Evolutionary conservation across 2,888 invertebrate species (phyloP).

Genomic region (Clanis bilineata): DNA sequence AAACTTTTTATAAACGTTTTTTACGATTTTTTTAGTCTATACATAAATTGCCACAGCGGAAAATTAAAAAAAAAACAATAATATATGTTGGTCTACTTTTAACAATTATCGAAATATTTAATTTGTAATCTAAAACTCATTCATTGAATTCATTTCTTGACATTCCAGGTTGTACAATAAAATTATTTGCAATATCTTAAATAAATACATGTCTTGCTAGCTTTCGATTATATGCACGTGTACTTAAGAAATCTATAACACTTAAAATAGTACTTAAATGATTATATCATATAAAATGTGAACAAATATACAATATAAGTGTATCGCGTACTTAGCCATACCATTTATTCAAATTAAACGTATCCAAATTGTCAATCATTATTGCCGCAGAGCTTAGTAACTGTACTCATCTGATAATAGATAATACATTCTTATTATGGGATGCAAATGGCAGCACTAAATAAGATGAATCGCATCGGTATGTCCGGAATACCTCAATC

Average conservation of each 20-base stretch:
- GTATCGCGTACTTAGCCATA: slow-evolving; percentile 6
- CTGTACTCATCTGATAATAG: neutral
- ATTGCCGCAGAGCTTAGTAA: neutral
- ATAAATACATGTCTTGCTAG: slow-evolving; percentile 32
- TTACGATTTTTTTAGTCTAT: slow-evolving; percentile 3
- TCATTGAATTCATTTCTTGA: slow-evolving; percentile 20
- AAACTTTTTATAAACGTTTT: neutral
- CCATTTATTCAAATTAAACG: neutral
- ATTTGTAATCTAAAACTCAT: neutral
- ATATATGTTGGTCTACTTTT: neutral
- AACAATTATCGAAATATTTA: neutral
- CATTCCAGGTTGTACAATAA: slow-evolving; percentile 41
- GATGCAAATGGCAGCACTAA: neutral
- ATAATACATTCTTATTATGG: neutral
- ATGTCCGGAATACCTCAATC: neutral
- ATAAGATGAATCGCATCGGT: neutral
- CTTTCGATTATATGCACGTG: slow-evolving; percentile 22
- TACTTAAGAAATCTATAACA: slow-evolving; percentile 13
- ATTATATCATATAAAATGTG: slow-evolving; percentile 1
- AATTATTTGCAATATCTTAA: slow-evolving; percentile 5
- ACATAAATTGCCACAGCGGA: neutral
- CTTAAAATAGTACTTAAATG: slow-evolving; percentile 11
- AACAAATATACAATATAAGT: slow-evolving; percentile 5
- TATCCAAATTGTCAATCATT: slow-evolving; percentile 11
- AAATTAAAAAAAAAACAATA: neutral